Evolutionary conservation across 2,797 vertebrate species (phyloP), one percentile per base, ranked within the genome.

Genomic region (Falco biarmicus): DNA sequence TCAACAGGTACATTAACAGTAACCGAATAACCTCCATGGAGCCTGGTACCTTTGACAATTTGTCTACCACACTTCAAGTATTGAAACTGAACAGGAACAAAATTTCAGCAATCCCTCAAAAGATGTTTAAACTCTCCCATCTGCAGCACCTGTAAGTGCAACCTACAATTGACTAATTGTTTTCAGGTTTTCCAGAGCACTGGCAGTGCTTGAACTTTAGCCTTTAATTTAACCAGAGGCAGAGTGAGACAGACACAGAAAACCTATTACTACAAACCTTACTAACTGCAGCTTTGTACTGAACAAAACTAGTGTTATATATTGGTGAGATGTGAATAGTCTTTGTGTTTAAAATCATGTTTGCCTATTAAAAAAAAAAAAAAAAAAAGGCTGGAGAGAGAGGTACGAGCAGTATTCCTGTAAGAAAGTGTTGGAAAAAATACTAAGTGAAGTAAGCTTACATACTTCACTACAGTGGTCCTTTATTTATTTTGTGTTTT

Each of bases 81-180:
- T 97, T 99, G 71, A 99, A 98, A 61, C 98, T 99, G 88, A 99
- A 99, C 97, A 98, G 98, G 94, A 99, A 99, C 97, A 99, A 98
- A 16, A 98, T 99, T 79, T 98, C 98, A 86, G 70, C 97, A 84
- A 97, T 99, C 88, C 99, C 99, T 6, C 98, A 99, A 75, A 99
- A 99, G 98, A 99, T 99, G 98, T 99, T 99, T 97, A 99, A 99
- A 95, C 98, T 99, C 63, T 98, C 99, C 91, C 98, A 99, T 92
- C 98, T 99, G 63, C 99, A 99, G 87, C 99, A 99, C 95, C 98
- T 99, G 99, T 99, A 98, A 99, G 99, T 98, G 86, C 63, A 75
- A 31, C 56, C 21, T 65, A 89, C 79, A 91, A 93, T 45, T 93
- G 66, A 63, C 66, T 66, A 90, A 94, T 96, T 95, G 93, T 96